Conservation (phyloP, 2,888 invertebrate species). For the Acleris laterana region DNA sequence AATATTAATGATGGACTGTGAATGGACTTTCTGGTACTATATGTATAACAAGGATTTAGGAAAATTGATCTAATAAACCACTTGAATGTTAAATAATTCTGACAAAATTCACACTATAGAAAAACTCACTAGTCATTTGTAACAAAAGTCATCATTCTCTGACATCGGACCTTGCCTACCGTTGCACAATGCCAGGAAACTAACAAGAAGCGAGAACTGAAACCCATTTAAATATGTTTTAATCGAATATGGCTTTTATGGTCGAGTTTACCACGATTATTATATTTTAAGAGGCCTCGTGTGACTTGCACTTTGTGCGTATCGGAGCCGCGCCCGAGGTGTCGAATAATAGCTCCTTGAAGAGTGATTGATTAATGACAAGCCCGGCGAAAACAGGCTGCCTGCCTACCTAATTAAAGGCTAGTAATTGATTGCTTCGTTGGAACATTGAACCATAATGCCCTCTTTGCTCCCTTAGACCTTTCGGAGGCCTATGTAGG, state of each 20-base stretch:
- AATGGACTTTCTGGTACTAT: too few species aligned
- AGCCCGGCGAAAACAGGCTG: constrained; percentile 72
- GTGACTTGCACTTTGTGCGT: constrained; percentile 78
- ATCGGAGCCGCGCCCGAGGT: constrained; percentile 63
- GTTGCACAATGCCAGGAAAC: constrained; percentile 68
- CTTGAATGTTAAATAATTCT: too few species aligned
- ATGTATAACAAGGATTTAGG: too few species aligned
- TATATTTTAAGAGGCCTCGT: constrained; percentile 80
- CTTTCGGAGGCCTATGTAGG: not conserved
- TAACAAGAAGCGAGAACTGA: constrained; percentile 62
- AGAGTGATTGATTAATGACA: constrained; percentile 82
- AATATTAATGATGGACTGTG: too few species aligned
- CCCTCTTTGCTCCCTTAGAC: not conserved
- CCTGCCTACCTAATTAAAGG: constrained; percentile 76
- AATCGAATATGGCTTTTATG: constrained; percentile 82
- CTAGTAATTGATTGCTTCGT: constrained; percentile 8
- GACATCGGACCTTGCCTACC: constrained; percentile 63
- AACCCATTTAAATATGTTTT: constrained; percentile 78
- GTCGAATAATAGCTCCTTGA: constrained; percentile 72
- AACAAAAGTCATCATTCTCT: constrained; percentile 47
- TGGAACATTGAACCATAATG: not conserved
- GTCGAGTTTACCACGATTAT: constrained; percentile 83
- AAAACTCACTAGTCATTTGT: constrained; percentile 25
- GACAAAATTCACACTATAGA: constrained; percentile 2
- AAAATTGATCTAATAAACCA: too few species aligned